Evolutionary conservation across 2,113 vertebrate genomes (phyloP), one percentile per base, ranked within the genome.

Genomic region (Amblyornis subalaris): DNA sequence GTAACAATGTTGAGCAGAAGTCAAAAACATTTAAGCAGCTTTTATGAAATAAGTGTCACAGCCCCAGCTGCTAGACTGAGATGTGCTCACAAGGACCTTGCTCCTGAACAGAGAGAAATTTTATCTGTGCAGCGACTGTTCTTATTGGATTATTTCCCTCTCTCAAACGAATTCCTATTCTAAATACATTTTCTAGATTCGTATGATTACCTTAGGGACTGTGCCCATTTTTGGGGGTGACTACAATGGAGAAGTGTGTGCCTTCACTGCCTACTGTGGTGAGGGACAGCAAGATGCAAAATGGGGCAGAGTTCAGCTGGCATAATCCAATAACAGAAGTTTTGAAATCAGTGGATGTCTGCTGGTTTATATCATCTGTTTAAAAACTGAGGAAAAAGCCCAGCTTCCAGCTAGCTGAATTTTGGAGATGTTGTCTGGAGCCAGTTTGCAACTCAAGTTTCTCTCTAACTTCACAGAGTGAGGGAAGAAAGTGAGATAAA

Each of bases 321-420:
- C 38, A 14, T 57, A 76, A 79, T 89, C n/a, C 62, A 45, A 29
- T 14, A 71, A 57, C 14, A 81, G 53, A 75, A 78, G 42, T 85
- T 89, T 87, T 89, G 88, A 95, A 94, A 95, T 90, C 65, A 58
- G 62, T 89, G 38, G 22, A 73, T 76, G 20, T 91, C 62, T 85
- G 55, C 74, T 89, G 92, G 79, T 91, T 94, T 95, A 35, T 89
- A 69, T 91, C 71, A 88, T 28, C 81, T 91, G 48, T 79, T 88
- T 24, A 78, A 85, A 91, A 94, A 73, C 64, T 51, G 50, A 94
- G 50, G 54, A 79, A 92, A 90, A 93, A 93, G 36, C 78, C 45
- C 33, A 79, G 38, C 57, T 88, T 89, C 51, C 64, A 95, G 25
- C 26, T 69, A 82, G 50, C n/a, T 83, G 38, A 55, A 24, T 90